Percentiles rank a stretch among this genome's conserved stretches.
These are phyloP conservation scores for Phoxinus dragarum DNA, from an alignment of 2,797 vertebrate genomes.

Conservation along the genomic window DNA sequence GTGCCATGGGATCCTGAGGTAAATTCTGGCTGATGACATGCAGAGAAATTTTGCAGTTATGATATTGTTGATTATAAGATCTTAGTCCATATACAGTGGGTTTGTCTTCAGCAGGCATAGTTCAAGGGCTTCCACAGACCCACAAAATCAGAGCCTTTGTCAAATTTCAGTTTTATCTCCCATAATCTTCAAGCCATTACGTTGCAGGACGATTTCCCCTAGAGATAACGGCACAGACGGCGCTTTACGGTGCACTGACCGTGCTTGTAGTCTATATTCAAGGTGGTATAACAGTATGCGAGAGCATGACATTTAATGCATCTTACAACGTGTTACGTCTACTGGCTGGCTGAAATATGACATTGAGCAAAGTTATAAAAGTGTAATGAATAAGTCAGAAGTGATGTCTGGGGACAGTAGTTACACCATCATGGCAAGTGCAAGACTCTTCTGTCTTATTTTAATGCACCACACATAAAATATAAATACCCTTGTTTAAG, in stretches of 20 bases:
- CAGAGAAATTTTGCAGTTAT: constrained; percentile 44
- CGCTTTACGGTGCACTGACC: not conserved
- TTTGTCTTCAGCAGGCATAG: not conserved
- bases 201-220: constrained; percentile 13
- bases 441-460: constrained; percentile 24
- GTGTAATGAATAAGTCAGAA: constrained; percentile 36
- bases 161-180: constrained; percentile 9
- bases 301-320: constrained; percentile 27
- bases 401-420: constrained; percentile 24
- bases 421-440: constrained; percentile 33
- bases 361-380: constrained; percentile 48
- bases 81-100: not conserved
- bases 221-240: not conserved
- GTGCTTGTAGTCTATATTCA: constrained; percentile 10
- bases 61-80: constrained; percentile 28
- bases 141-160: not conserved
- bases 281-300: not conserved
- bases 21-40: constrained; percentile 54
- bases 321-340: constrained; percentile 34
- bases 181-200: constrained; percentile 28
- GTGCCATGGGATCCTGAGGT: constrained; percentile 35
- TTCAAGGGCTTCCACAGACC: not conserved
- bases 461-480: constrained; percentile 25
- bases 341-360: constrained; percentile 40
- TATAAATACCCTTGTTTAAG: constrained; percentile 32